Percentiles rank a stretch among this genome's conserved stretches.
Conservation (phyloP, 2,888 invertebrate species). For the Erebia epiphron region DNA sequence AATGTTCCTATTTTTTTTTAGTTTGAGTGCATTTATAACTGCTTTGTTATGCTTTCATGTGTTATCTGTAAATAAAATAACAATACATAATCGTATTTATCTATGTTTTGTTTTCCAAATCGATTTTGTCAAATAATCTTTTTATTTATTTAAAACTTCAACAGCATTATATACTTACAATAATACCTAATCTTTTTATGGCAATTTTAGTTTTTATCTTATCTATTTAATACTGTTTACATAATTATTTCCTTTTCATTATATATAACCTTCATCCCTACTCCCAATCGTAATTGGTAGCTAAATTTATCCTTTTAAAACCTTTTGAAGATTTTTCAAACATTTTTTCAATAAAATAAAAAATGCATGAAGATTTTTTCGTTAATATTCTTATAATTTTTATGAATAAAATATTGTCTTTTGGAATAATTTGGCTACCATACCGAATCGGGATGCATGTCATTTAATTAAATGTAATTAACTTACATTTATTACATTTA, state of each 20-base stretch:
- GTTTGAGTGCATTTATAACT: too few relatives aligned
- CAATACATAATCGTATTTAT: too few relatives aligned
- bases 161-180: too few relatives aligned
- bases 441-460: not conserved
- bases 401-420: constrained; percentile 70
- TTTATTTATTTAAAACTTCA: too few relatives aligned
- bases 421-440: constrained; percentile 79
- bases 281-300: constrained; percentile 64
- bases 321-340: constrained; percentile 8
- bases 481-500: not conserved
- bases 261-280: constrained; percentile 29
- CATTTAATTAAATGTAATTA: not conserved
- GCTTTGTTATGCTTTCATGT: too few relatives aligned
- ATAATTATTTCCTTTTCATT: not conserved
- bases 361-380: constrained; percentile 18
- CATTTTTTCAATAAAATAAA: constrained; percentile 6
- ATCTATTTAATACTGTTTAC: too few relatives aligned
- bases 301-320: constrained; percentile 61
- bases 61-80: too few relatives aligned
- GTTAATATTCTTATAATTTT: constrained; percentile 21
- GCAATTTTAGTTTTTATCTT: too few relatives aligned
- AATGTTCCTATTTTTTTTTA: too few relatives aligned
- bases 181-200: too few relatives aligned
- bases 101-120: too few relatives aligned
- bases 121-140: too few relatives aligned